Conservation (phyloP, 2,113 vertebrate species). For the Corythaixoides concolor region DNA sequence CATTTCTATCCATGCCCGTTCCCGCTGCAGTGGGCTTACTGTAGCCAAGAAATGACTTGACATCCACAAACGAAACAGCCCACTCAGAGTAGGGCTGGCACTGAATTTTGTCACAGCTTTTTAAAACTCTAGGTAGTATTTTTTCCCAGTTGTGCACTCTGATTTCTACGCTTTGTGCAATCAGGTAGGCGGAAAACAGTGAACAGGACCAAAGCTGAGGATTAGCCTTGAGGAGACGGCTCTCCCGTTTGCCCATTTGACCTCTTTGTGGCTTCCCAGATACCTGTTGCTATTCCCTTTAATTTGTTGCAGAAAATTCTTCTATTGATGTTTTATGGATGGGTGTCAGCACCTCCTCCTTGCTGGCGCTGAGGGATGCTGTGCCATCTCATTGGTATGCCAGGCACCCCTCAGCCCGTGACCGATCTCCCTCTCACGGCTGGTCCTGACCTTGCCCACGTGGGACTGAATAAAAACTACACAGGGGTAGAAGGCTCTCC, state of each 20-base stretch:
- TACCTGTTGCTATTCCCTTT: neutral
- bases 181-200: neutral
- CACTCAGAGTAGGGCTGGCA: neutral
- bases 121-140: neutral
- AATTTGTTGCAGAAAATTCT: neutral
- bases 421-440: neutral
- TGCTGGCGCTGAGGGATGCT: neutral
- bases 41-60: neutral
- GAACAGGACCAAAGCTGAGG: neutral
- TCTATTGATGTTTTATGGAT: neutral
- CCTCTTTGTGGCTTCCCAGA: neutral
- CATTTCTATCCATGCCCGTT: neutral
- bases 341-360: neutral
- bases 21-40: neutral
- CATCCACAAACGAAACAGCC: neutral
- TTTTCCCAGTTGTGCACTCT: neutral
- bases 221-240: neutral
- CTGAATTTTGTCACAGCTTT: neutral
- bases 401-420: neutral
- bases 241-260: neutral
- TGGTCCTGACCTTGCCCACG: neutral
- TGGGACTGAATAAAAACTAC: neutral
- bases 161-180: neutral
- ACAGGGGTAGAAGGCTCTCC: neutral
- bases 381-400: neutral